Evolutionary conservation across 2,113 vertebrate species (phyloP).

Genomic region (Cyanoliseus patagonus): DNA sequence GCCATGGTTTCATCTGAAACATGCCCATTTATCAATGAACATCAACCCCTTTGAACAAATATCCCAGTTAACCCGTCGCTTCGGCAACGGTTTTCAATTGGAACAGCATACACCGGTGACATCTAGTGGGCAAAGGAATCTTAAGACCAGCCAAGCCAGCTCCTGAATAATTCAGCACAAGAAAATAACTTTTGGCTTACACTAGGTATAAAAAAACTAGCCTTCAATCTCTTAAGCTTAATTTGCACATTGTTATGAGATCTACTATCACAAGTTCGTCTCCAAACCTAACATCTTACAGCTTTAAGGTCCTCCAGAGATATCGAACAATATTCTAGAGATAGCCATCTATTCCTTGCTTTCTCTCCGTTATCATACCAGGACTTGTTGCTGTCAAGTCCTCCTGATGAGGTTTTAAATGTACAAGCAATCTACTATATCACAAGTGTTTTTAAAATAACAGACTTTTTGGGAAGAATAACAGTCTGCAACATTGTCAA

Average conservation of each 20-base stretch:
- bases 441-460: background rate
- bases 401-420: background rate
- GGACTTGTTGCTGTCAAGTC: background rate
- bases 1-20: fast-evolving
- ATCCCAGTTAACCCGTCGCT: fast-evolving
- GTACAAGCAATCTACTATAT: background rate
- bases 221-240: background rate
- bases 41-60: too few species aligned
- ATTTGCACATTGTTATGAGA: background rate
- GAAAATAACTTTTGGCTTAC: background rate
- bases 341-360: background rate
- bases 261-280: background rate
- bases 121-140: background rate
- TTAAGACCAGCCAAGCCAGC: background rate
- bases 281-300: background rate
- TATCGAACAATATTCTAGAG: background rate
- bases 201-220: fast-evolving
- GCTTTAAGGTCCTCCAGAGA: background rate
- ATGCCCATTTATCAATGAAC: background rate
- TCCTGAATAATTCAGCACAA: fast-evolving
- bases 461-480: background rate
- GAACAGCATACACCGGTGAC: background rate
- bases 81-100: fast-evolving
- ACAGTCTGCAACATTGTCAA: background rate
- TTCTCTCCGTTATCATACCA: background rate